Evolutionary conservation across 2,113 vertebrate species (phyloP), one percentile per base, ranked within the genome.

Genomic region (Indicator indicator): DNA sequence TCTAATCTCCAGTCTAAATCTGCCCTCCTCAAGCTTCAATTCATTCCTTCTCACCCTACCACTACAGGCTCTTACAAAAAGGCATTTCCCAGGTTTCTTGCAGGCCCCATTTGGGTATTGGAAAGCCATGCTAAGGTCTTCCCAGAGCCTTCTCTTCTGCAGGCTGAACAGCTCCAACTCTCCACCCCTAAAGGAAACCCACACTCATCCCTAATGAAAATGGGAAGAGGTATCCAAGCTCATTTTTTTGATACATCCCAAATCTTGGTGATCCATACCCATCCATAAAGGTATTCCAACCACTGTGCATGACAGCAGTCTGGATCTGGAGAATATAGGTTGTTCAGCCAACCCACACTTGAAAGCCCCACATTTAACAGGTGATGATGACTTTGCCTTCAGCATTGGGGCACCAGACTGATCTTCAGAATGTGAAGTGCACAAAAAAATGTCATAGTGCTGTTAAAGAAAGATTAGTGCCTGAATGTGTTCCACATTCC

Each of bases 381-480:
- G 20, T 0, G 1, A 28, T 44, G 24, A 80, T 21, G 30, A 42
- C 8, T 93, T 74, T 90, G 68, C 21, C 79, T 69, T 73, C 59
- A 76, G 16, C 18, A 12, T 10, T 3, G 36, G 11, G 42, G 27
- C 32, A 79, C n/a, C 15, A 36, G 27, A 30, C 28, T 24, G 11
- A 44, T 42, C 32, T 86, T 30, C 20, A 63, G 46, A 69, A 80
- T 4, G 14, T 23, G 17, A 72, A 36, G 9, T 1, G 27, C 15
- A 46, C 16, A 62, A 33, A 58, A 4, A 4, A 24, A 27, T 1
- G 0, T 7, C 17, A 14, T 0, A 54, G 24, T 6, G 79, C 26
- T 56, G 9, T n/a, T 63, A 30, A 6, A 38, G 60, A 70, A 83
- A 73, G 11, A 26, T 70, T 63, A 80, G 26, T 11, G 76, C 44